A percentile compares a stretch with the other conserved stretches of the same genome.
These are phyloP conservation scores for Archaeoteleia sp. DNA, from an alignment of 2,888 invertebrate genomes.

Conservation along the genomic window DNA sequence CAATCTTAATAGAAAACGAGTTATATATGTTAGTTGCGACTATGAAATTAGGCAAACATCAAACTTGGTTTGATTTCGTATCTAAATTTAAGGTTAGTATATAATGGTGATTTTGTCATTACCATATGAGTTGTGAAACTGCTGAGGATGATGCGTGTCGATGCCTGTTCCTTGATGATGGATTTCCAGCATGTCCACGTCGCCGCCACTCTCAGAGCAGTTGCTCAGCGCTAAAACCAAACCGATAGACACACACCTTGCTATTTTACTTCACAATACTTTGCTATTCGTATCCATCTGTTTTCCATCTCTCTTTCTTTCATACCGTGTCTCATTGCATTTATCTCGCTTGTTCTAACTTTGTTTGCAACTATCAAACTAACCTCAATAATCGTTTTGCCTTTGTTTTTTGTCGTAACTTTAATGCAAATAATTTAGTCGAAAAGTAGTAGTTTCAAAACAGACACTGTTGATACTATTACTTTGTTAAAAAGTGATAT, in stretches of 20 bases:
- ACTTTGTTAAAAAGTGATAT: too few species aligned
- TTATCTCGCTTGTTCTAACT: constrained; percentile 44
- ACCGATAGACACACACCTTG: constrained; percentile 76
- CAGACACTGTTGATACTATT: too few species aligned
- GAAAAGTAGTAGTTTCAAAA: too few species aligned
- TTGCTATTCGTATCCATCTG: constrained; percentile 57
- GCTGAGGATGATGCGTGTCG: constrained; percentile 74
- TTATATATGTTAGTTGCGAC: too few species aligned
- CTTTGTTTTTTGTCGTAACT: too few species aligned
- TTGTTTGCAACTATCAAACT: constrained; percentile 34
- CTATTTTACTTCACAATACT: constrained; percentile 69
- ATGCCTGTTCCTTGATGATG: constrained; percentile 73
- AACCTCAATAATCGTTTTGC: too few species aligned
- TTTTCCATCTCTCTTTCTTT: constrained; percentile 58
- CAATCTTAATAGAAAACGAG: too few species aligned
- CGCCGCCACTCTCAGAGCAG: constrained; percentile 75
- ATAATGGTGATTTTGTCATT: constrained; percentile 72
- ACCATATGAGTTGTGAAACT: constrained; percentile 75
- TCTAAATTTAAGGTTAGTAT: constrained; percentile 24
- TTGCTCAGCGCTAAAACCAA: constrained; percentile 76
- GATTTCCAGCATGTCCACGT: constrained; percentile 74
- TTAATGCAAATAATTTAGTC: too few species aligned
- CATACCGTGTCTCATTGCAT: constrained; percentile 59
- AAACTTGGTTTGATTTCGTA: too few species aligned
- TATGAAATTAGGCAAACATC: too few species aligned